Percentiles rank a stretch among this genome's conserved stretches.
Conservation (phyloP, 2,113 vertebrate genomes). For the Melierax canorus region DNA sequence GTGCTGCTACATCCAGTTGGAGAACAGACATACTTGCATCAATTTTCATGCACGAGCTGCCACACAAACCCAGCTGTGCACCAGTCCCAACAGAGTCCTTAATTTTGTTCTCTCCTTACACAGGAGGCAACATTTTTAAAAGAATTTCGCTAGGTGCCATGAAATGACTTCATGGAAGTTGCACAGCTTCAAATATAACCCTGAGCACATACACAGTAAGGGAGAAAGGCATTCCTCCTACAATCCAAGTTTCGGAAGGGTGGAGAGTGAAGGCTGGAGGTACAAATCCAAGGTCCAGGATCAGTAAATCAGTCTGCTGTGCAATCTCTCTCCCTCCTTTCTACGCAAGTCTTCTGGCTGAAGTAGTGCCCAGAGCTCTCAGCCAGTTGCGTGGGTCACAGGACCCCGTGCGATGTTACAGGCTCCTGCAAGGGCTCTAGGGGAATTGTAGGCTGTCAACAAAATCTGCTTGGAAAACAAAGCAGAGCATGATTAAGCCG, state of each 20-base stretch:
- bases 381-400: not conserved
- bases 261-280: not conserved
- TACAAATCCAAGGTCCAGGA: not conserved
- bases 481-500: not conserved
- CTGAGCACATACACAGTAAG: not conserved
- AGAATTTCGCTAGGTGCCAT: not conserved
- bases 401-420: not conserved
- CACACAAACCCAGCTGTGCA: not conserved
- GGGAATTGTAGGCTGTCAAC: constrained; percentile 2
- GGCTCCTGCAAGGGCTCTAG: not conserved
- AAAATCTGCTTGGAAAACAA: not conserved
- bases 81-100: not conserved
- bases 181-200: not conserved
- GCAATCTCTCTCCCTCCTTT: not conserved
- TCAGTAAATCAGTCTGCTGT: not conserved
- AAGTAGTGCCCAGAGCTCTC: not conserved
- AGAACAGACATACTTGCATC: not conserved
- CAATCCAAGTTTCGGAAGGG: not conserved
- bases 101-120: not conserved
- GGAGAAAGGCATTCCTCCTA: not conserved
- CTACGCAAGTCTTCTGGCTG: not conserved
- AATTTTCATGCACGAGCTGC: not conserved
- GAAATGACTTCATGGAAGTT: constrained; percentile 25
- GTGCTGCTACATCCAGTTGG: not conserved
- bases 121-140: not conserved